Base-by-base conservation (phyloP, 2,888 invertebrate genomes). In the Macropis europaea region DNA sequence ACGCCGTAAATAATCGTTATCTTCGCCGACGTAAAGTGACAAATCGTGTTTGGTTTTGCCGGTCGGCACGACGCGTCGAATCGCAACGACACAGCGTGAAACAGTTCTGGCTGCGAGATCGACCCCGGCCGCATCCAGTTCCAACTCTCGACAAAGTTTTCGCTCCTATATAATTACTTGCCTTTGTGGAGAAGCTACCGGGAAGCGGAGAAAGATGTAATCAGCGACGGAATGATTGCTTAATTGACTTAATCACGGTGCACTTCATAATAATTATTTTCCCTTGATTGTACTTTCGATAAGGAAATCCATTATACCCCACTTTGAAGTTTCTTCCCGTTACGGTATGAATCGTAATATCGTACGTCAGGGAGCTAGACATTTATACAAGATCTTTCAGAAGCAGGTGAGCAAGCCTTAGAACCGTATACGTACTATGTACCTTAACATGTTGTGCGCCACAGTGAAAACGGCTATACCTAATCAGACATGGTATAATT, bases 221-320 rank as follows among this genome's bases (percentile, higher is more conserved):
- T 78, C 73, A 80, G 59, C 56, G 54, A 34, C 45, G 73, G 38
- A 73, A 78, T 68, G 74, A 80, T 80, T 76, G 64, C 72, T 69
- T 78, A 81, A 82, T 81, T 70, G 82, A 73, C 63, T 80, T 66
- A 77, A 77, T 75, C 77, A 69, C 59, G 68, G 66, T 50, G 17
- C 54, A 71, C 26, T 52, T 61, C 66, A 42, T 67, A 71, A 71
- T 76, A 75, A 76, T 76, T 71, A 75, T 71, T 66, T 67, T 67
- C 56, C 59, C 38, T 34, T 19, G 71, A 59, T 64, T 59, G 34
- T 60, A 28, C 47, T 30, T 13, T 7, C 34, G 73, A 61, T 66
- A 60, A 45, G 52, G 53, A 30, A 64, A 61, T 66, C 66, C 47
- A 52, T 71, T 73, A 42, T 34, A 36, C 13, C 48, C 13, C 32